Conservation (phyloP, 2,888 invertebrate genomes). For the Caenorhabditis virilis region DNA sequence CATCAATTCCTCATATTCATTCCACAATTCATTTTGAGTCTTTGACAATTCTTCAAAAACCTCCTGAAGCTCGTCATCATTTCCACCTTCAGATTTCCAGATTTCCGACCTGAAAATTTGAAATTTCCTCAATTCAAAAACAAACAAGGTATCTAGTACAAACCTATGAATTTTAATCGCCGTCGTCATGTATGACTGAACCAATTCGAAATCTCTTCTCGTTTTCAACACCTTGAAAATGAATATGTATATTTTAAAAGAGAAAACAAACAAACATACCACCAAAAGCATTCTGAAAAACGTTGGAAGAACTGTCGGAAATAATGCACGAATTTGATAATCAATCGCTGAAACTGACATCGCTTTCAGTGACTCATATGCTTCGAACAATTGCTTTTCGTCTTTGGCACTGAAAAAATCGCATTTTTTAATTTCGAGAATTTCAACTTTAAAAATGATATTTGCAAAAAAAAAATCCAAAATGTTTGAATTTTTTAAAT, state of each 20-base stretch:
- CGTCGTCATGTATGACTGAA: conserved; percentile 85
- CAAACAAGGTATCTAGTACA: neutral
- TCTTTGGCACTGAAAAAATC: conserved; percentile 42
- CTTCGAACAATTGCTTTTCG: conserved; percentile 20
- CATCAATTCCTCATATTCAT: conserved; percentile 31
- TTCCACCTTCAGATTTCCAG: conserved; percentile 9
- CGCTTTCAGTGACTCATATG: conserved; percentile 39
- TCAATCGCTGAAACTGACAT: conserved; percentile 62
- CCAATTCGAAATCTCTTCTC: conserved; percentile 85
- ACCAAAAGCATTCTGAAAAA: conserved; percentile 57
- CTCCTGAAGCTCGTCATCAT: conserved; percentile 9
- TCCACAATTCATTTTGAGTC: conserved; percentile 22
- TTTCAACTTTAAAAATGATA: conserved; percentile 3
- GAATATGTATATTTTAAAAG: too few species aligned
- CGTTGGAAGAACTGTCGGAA: conserved; percentile 34
- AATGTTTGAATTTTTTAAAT: neutral
- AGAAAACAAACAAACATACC: too few species aligned
- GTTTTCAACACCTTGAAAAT: conserved; percentile 76
- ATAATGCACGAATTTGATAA: conserved; percentile 58
- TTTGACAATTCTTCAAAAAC: conserved; percentile 20
- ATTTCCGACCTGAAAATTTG: conserved; percentile 2
- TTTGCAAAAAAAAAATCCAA: conserved; percentile 5
- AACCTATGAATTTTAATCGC: conserved; percentile 78
- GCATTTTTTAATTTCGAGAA: too few species aligned
- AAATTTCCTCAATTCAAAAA: conserved; percentile 1